Evolutionary conservation across 23 tunicate species (phyloP).

Genomic region (Trididemnum nubilum): DNA sequence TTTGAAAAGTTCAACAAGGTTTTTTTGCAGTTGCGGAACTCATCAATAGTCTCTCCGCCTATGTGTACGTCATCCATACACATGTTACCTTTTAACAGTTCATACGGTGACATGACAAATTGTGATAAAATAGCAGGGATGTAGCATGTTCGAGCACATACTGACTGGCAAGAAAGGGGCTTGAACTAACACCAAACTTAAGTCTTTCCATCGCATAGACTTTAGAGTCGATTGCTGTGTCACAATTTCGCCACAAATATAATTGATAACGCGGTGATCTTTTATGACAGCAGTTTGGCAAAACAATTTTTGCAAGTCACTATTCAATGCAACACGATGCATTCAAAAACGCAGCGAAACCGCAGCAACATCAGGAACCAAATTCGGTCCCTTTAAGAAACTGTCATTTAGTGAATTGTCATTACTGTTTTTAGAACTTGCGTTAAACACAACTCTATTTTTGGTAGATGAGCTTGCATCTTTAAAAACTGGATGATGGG

Average conservation of each 20-base stretch:
- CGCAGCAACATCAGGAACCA: neutral
- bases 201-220: conserved; percentile 2
- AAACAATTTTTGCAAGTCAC: neutral
- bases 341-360: neutral
- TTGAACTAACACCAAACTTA: neutral
- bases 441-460: neutral
- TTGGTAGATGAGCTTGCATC: neutral
- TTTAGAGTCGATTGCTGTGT: neutral
- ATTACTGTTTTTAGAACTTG: neutral
- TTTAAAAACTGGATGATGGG: neutral
- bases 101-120: neutral
- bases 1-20: neutral
- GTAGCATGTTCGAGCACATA: neutral
- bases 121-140: neutral
- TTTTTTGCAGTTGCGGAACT: neutral
- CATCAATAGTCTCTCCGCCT: neutral
- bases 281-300: neutral
- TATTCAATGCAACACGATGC: neutral
- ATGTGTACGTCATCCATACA: conserved; percentile 12
- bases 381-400: neutral
- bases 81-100: neutral
- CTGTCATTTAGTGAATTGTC: neutral
- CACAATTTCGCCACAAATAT: conserved; percentile 10
- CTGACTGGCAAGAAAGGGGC: conserved; percentile 2
- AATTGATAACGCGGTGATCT: conserved; percentile 1